Percentiles rank a stretch among this genome's conserved stretches.
phyloP scores from a whole-genome alignment of 2,797 vertebrate species.

The Australoheros facetus region DNA sequence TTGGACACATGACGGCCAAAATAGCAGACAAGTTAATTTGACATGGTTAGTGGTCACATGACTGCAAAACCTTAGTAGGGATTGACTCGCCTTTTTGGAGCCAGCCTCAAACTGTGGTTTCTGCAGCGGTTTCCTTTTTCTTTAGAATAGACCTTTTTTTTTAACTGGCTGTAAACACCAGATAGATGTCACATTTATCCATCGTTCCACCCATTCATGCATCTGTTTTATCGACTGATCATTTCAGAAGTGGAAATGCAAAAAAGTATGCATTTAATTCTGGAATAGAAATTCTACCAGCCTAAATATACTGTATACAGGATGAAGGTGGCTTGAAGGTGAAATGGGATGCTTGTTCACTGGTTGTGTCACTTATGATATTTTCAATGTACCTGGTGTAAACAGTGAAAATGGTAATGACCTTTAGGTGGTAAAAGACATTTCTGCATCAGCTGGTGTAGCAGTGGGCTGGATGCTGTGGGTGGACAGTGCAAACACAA shows the following conservation, averaged over 20 bases:
- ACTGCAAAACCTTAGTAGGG: background rate
- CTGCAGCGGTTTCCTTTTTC: too few species aligned
- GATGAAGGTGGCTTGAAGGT: background rate
- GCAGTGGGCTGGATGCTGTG: conserved; percentile 12
- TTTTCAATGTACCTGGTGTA: background rate
- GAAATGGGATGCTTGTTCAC: background rate
- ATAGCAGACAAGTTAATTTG: too few species aligned
- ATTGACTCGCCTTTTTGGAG: background rate
- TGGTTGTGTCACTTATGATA: background rate
- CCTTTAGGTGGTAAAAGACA: conserved; percentile 25
- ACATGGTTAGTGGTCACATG: background rate
- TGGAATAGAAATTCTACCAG: background rate
- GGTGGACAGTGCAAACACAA: conserved; percentile 25
- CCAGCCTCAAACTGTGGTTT: background rate
- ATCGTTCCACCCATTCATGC: background rate
- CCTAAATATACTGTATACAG: background rate
- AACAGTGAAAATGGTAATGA: background rate
- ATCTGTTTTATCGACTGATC: background rate
- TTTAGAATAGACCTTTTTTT: too few species aligned
- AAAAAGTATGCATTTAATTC: background rate
- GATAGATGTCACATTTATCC: background rate
- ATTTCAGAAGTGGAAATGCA: background rate
- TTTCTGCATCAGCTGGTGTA: conserved; percentile 16
- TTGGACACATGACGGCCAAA: background rate
- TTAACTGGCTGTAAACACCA: too few species aligned